Conservation (phyloP, 1,140 invertebrate genomes). For the Conopomorpha cramerella region DNA sequence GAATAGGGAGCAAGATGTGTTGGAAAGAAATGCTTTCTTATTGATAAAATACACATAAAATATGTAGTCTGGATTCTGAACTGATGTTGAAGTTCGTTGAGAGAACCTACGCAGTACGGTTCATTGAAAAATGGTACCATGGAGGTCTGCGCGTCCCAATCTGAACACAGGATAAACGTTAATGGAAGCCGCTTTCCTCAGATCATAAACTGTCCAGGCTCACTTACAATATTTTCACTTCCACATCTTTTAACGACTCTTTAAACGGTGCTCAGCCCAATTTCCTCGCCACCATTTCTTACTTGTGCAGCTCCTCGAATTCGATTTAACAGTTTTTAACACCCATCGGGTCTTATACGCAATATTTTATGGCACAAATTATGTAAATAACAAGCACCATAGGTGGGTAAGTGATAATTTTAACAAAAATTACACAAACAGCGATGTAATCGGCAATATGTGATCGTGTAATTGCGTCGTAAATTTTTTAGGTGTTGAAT, state of each 20-base stretch:
- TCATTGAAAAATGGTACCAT: too few relatives aligned
- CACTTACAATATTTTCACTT: constrained; percentile 45
- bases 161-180: too few relatives aligned
- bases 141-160: too few relatives aligned
- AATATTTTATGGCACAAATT: constrained; percentile 28
- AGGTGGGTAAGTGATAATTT: constrained; percentile 25
- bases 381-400: constrained; percentile 38
- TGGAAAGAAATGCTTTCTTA: too few relatives aligned
- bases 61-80: too few relatives aligned
- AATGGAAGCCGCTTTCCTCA: constrained; percentile 23
- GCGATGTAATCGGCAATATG: constrained; percentile 16
- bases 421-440: constrained; percentile 25
- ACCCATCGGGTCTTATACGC: constrained; percentile 41
- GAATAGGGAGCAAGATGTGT: too few relatives aligned
- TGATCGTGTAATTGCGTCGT: constrained; percentile 28
- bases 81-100: too few relatives aligned
- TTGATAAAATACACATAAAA: too few relatives aligned
- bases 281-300: constrained; percentile 46
- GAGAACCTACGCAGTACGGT: too few relatives aligned
- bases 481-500: constrained; percentile 23
- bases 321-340: constrained; percentile 55
- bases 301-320: constrained; percentile 40
- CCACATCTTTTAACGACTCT: constrained; percentile 46
- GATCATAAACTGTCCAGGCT: constrained; percentile 22
- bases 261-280: constrained; percentile 40